A percentile compares a stretch with the other conserved stretches of the same genome.
These are phyloP conservation scores for Aldrovandia affinis DNA, from an alignment of 2,797 vertebrate genomes.

Conservation along the genomic window DNA sequence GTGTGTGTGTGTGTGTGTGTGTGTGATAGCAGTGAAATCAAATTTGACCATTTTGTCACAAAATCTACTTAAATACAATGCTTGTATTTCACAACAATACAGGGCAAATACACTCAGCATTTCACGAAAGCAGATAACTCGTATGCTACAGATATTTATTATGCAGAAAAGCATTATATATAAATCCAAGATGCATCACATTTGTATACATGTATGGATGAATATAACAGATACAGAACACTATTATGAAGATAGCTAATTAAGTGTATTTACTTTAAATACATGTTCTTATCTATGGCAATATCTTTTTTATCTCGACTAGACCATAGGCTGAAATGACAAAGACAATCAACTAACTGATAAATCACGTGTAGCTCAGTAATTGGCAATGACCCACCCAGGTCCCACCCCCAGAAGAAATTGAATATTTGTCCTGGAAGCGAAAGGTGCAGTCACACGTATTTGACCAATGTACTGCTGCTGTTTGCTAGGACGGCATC, in stretches of 20 bases:
- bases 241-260: neutral
- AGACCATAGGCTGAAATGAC: slow-evolving; percentile 63
- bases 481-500: slow-evolving; percentile 70
- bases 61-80: neutral
- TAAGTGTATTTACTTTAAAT: neutral
- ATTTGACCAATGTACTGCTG: slow-evolving; percentile 65
- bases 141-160: neutral
- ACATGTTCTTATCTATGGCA: neutral
- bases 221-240: neutral
- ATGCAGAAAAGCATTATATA: neutral
- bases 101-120: neutral
- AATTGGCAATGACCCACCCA: slow-evolving; percentile 56
- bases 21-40: neutral
- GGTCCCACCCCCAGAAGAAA: slow-evolving; percentile 48
- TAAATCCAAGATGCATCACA: neutral
- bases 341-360: slow-evolving; percentile 64
- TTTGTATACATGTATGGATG: neutral
- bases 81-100: neutral
- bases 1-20: slow-evolving; percentile 43
- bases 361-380: slow-evolving; percentile 68
- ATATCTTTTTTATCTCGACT: neutral
- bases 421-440: slow-evolving; percentile 57
- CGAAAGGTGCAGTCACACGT: slow-evolving; percentile 61
- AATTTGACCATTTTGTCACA: neutral
- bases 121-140: too few relatives aligned